These are phyloP conservation scores for Scelioninae gen. 1 DNA, from an alignment of 2,888 invertebrate genomes.

Conservation along the genomic window DNA sequence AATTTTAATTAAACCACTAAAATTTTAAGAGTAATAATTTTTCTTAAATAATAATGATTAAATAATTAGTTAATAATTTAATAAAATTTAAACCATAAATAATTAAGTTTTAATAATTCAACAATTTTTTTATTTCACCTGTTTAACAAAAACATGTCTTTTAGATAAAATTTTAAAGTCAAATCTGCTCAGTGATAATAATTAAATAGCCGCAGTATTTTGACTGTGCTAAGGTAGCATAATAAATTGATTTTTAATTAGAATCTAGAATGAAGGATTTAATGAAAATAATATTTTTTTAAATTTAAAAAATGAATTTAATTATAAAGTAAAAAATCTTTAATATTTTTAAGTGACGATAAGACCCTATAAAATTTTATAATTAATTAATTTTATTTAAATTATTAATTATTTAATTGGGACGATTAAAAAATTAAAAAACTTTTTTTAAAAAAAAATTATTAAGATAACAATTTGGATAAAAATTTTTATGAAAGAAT, in stretches of 20 bases:
- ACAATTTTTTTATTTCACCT: slow-evolving; percentile 87
- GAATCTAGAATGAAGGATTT: slow-evolving; percentile 91
- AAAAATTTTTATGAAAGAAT: slow-evolving; percentile 82
- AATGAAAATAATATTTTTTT: slow-evolving; percentile 88
- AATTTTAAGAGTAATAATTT: slow-evolving; percentile 82
- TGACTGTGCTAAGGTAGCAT: slow-evolving; percentile 93
- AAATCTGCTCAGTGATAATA: slow-evolving; percentile 89
- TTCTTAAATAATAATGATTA: slow-evolving; percentile 77
- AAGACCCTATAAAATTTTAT: slow-evolving; percentile 92
- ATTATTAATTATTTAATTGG: slow-evolving; percentile 86
- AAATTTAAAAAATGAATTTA: slow-evolving; percentile 85
- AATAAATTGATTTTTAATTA: slow-evolving; percentile 92
- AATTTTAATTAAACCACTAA: slow-evolving; percentile 87
- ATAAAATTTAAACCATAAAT: slow-evolving; percentile 8
- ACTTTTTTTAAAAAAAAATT: slow-evolving; percentile 85
- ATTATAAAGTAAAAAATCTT: slow-evolving; percentile 88
- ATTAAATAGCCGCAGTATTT: slow-evolving; percentile 91
- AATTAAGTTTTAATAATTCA: slow-evolving; percentile 87
- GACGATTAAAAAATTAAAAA: slow-evolving; percentile 87
- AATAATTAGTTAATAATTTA: slow-evolving; percentile 41
- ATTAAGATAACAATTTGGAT: slow-evolving; percentile 75
- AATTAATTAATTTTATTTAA: slow-evolving; percentile 74
- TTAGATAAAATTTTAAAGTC: slow-evolving; percentile 87
- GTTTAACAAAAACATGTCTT: slow-evolving; percentile 92
- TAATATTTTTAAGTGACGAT: slow-evolving; percentile 89